Base-by-base conservation (phyloP, 2,888 invertebrate genomes). In the Microctonus brassicae region DNA sequence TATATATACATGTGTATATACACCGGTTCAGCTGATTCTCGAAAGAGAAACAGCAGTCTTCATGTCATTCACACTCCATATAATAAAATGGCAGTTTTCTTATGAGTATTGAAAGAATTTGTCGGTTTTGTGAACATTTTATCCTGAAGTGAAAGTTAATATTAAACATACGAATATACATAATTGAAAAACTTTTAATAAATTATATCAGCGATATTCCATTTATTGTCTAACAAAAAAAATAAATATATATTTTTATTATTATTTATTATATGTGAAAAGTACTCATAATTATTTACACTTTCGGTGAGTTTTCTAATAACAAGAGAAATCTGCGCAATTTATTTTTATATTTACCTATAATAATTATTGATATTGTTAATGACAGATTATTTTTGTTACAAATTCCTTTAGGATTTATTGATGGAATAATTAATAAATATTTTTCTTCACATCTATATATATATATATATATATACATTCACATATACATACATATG, bases 21-120 rank as follows among this genome's bases (percentile, higher is more conserved):
- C 26, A 55, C 55, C 55, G 55, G 55, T 55, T 55, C 55, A 55
- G 55, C 55, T 55, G 55, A 55, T 55, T 55, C 24, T 22, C 55
- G 13, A 20, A 22, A 17, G 52, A 53, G 52, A 1, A 24, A 9
- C n/a, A 55, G 26, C 26, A 24, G 55, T 26, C 24, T 55, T 55
- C 55, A 55, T 55, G 55, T 55, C 55, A 55, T n/a, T 13, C 24
- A 11, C 26, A 55, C 26, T 24, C 24, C 55, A 53, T 4, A 26
- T 24, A n/a, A 55, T 55, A 55, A 55, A 55, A 55, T 55, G 55
- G 55, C 55, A 24, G 55, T 55, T 22, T 55, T 11, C 10, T 3
- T 39, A 39, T 39, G n/a, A 13, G 13, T 39, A 13, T 13, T 39
- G 22, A 10, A 53, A 53, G 52, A 53, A 53, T 52, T 3, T 24